Evolutionary conservation across 2,113 vertebrate species (phyloP), one percentile per base, ranked within the genome.

Genomic region (Dipodomys spectabilis): DNA sequence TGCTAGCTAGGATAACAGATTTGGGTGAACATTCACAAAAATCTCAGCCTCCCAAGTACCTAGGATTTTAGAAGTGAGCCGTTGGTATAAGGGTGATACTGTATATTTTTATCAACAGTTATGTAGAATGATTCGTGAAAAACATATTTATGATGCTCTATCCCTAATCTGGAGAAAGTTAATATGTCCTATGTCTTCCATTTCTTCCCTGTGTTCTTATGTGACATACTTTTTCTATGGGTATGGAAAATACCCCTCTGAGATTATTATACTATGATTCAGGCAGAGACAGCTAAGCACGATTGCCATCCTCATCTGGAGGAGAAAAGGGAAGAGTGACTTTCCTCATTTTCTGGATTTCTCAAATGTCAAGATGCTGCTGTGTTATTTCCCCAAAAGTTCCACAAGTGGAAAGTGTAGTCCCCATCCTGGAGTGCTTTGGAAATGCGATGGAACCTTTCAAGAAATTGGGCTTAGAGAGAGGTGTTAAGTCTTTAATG

Each of bases 271-370:
- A 27, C 8, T 53, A 16, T 77, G 32, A 35, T 45, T 82, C 16
- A 78, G 27, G 35, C 15, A 83, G 69, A n/a, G 12, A 1, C 7
- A 39, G 13, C 12, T 83, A 28, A 28, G 18, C 27, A 65, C 32
- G 62, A 57, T 57, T 57, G 53, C 15, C 7, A 57, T 57, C 53
- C 18, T 57, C 53, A 57, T 16, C 53, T 57, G 53, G 53, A 57
- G 15, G 12, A 25, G 15, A 0, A 0, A 44, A 22, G 15, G 45
- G 15, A 5, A 30, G 1, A 60, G 0, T 1, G 7, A 6, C 6
- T 18, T 77, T 88, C 13, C 28, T 45, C 11, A 7, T 82, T 77
- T 27, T 78, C 20, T 6, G 57, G 16, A 20, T 62, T 69, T 30
- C 35, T 35, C 23, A 60, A 32, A 22, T 69, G 16, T n/a, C 27